Evolutionary conservation across 35 echinoderm and acorn worm species (phyloP).

Genomic region (Apostichopus parvimensis): DNA sequence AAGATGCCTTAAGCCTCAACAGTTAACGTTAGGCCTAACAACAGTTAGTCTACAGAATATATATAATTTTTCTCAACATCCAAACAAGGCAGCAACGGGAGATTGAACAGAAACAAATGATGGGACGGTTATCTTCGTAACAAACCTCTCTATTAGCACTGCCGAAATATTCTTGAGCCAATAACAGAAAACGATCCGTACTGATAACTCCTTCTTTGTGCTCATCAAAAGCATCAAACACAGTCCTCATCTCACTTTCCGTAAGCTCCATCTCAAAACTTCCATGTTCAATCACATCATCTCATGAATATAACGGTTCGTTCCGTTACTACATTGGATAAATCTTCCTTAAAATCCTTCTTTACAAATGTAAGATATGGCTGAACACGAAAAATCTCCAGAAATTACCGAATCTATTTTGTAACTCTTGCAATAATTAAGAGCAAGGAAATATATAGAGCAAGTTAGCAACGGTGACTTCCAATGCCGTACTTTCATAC

Average conservation of each 20-base stretch:
- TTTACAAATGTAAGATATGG: too few relatives aligned
- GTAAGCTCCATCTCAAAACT: slow-evolving; percentile 20
- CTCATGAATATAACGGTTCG: background rate
- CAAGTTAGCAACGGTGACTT: too few relatives aligned
- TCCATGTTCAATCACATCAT: background rate
- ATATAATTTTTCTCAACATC: too few relatives aligned
- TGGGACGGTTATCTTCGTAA: background rate
- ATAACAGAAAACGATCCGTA: slow-evolving; percentile 27
- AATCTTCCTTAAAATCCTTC: too few relatives aligned
- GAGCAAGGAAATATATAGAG: too few relatives aligned
- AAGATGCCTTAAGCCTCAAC: background rate
- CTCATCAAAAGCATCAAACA: slow-evolving; percentile 39
- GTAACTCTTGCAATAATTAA: too few relatives aligned
- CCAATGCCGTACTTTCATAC: too few relatives aligned
- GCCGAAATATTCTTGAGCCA: slow-evolving; percentile 35
- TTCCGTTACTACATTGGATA: background rate
- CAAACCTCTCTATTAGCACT: slow-evolving; percentile 35
- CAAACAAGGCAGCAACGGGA: too few relatives aligned
- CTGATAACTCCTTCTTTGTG: slow-evolving; percentile 35
- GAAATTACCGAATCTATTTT: too few relatives aligned
- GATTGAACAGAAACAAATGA: background rate
- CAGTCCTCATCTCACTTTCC: slow-evolving; percentile 5
- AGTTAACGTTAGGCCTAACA: background rate
- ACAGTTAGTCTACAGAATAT: too few relatives aligned
- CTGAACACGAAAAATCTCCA: too few relatives aligned